Conservation (phyloP, 1,140 invertebrate species). For the Aleiodes sp. region DNA sequence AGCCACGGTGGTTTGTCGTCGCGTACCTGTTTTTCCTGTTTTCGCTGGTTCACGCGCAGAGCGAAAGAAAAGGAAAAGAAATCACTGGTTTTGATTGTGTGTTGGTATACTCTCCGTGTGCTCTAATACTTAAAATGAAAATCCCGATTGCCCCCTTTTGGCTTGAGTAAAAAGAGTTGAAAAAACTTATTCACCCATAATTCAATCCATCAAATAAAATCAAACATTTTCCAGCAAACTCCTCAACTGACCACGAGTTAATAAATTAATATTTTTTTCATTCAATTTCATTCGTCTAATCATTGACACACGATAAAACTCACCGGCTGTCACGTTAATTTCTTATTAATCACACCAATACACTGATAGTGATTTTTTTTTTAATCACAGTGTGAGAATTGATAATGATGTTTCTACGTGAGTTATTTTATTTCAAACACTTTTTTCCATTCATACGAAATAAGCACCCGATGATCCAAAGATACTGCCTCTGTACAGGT, state of each 20-base stretch:
- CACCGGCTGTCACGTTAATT: constrained; percentile 11
- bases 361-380: background rate
- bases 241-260: no score
- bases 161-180: no score
- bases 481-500: background rate
- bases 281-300: no score
- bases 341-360: no score
- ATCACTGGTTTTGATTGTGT: background rate
- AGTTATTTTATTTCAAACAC: background rate
- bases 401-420: background rate
- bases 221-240: no score
- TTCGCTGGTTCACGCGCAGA: constrained; percentile 38
- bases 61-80: constrained; percentile 15
- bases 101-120: no score
- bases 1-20: constrained; percentile 33
- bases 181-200: no score
- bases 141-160: no score
- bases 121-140: no score
- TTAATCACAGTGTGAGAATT: constrained; percentile 4
- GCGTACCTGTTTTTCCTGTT: constrained; percentile 43
- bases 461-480: background rate
- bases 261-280: no score
- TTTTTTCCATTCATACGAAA: no score
- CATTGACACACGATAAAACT: background rate
- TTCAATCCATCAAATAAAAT: no score